Conservation (phyloP, 2,888 invertebrate species). For the Machimus rusticus region DNA sequence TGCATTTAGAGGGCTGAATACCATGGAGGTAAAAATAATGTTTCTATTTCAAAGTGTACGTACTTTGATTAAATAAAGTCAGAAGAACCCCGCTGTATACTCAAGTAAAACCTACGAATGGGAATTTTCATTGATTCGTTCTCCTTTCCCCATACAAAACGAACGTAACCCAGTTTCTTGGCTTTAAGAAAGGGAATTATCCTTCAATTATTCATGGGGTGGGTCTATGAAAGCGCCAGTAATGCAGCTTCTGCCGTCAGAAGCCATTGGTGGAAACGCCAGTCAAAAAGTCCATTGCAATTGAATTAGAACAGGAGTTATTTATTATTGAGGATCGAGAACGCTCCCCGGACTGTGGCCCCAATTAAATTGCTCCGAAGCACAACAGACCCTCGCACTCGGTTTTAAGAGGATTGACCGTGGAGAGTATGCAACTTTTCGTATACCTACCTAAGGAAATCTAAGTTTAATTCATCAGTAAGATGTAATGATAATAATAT, state of each 20-base stretch:
- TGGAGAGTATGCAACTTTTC: neutral
- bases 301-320: slow-evolving; percentile 3
- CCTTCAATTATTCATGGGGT: slow-evolving; percentile 7
- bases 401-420: neutral
- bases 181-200: neutral
- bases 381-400: neutral
- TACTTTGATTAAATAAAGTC: neutral
- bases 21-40: neutral
- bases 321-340: neutral
- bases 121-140: neutral
- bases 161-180: neutral
- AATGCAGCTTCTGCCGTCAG: neutral
- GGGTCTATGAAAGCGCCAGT: neutral
- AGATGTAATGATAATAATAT: neutral
- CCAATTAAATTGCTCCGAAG: neutral
- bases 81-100: neutral
- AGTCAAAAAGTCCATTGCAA: slow-evolving; percentile 8
- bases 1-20: neutral
- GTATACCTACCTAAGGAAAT: neutral
- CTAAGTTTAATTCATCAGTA: neutral
- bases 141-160: neutral
- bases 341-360: neutral
- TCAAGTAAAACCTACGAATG: neutral
- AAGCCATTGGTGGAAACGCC: neutral
- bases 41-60: neutral